Conservation (phyloP, 2,797 vertebrate genomes). For the Malurus leucopterus region DNA sequence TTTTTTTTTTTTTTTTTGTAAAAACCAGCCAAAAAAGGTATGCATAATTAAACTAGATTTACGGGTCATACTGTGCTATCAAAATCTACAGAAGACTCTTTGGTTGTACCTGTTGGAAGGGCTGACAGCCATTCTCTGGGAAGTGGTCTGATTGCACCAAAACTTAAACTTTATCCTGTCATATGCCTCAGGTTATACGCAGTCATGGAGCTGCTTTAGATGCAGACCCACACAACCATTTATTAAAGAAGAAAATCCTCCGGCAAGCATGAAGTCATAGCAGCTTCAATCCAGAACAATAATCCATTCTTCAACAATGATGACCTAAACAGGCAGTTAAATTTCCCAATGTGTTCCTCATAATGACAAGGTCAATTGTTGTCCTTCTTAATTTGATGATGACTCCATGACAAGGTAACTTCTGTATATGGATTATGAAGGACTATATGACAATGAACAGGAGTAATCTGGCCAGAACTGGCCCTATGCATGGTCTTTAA, state of each 20-base stretch:
- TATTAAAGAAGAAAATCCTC: background rate
- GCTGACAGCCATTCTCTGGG: background rate
- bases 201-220: background rate
- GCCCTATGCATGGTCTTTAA: background rate
- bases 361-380: background rate
- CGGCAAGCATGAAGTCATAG: background rate
- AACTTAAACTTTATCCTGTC: background rate
- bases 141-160: background rate
- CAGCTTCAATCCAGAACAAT: background rate
- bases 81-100: background rate
- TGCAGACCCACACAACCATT: background rate
- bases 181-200: background rate
- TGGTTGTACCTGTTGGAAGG: background rate
- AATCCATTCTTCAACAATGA: background rate
- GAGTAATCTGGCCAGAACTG: background rate
- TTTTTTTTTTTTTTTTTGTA: background rate
- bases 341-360: background rate
- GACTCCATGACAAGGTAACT: background rate
- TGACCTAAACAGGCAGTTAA: background rate
- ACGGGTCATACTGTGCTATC: background rate
- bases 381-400: background rate
- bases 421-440: background rate
- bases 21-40: background rate
- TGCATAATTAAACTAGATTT: background rate
- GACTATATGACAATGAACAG: background rate